These are phyloP conservation scores for Acanthosepion esculentum DNA, from an alignment of 2,888 invertebrate genomes.

Conservation along the genomic window DNA sequence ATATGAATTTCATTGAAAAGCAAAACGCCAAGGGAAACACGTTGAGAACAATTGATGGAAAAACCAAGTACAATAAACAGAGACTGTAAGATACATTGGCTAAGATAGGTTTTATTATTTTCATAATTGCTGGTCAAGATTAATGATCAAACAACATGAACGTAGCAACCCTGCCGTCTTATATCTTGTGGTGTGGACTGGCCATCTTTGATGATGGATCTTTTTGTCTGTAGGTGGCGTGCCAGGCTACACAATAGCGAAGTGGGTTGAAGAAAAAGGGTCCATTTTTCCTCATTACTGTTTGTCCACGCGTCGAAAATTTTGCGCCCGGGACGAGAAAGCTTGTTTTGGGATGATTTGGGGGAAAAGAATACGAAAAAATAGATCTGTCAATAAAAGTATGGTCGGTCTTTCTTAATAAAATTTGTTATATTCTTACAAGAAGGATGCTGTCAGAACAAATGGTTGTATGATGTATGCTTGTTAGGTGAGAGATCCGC, in stretches of 20 bases:
- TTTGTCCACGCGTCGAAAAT: not conserved
- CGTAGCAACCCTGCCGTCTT: not conserved
- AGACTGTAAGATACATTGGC: not conserved
- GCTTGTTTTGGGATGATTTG: not conserved
- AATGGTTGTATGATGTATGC: too few species aligned
- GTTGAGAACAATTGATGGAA: not conserved
- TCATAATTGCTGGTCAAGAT: conserved; percentile 22
- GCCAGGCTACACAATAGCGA: not conserved
- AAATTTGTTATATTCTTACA: too few species aligned
- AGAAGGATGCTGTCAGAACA: too few species aligned
- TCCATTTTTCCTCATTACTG: not conserved
- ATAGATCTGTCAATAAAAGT: not conserved
- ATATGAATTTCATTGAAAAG: not conserved
- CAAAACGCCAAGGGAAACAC: not conserved
- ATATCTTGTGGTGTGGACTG: not conserved
- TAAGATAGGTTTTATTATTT: not conserved
- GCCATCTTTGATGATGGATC: conserved; percentile 18
- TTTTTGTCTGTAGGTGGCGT: conserved; percentile 7
- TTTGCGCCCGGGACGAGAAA: not conserved
- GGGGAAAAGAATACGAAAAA: not conserved
- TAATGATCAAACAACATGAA: not conserved
- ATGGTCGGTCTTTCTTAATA: not conserved
- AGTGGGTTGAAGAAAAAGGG: not conserved
- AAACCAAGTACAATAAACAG: not conserved
- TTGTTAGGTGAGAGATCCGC: too few species aligned